Evolutionary conservation across 2,797 vertebrate genomes (phyloP), one percentile per base, ranked within the genome.

Genomic region (Squalus acanthias): DNA sequence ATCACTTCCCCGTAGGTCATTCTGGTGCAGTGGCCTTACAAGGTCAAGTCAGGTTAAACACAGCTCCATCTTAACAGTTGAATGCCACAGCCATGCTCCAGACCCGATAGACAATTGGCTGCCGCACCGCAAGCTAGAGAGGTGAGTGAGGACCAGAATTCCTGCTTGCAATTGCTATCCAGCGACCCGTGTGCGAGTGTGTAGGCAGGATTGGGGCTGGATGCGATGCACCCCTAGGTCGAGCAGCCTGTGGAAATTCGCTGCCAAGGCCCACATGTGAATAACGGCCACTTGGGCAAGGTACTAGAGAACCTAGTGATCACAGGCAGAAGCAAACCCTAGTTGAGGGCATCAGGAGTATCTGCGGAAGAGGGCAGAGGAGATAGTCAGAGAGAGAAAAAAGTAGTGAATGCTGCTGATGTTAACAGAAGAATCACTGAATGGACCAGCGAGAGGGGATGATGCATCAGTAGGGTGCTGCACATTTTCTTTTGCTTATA

Each of bases 1-100:
- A n/a, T 79, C 50, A 88, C 50, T 57, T 57, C 24, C 20, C 50
- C 53, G 3, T 9, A 53, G 87, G 24, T 9, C 26, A 63, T 91
- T 63, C 26, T 91, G 63, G 88, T 13, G 12, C 57, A 10, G 50
- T 72, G 20, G 70, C 26, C 70, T 72, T 70, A 20, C 20, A 76
- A 76, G 26, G 72, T 76, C 74, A 79, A 17, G 88, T 33, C 60
- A 89, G 53, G 88, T 91, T 91, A 91, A 91, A 91, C 60, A n/a
- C 60, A 10, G 26, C 12, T 57, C 26, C 87, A 60, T 5, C 9
- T 57, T 89, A 33, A 91, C 57, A 60, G 53, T 1, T 65, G 20
- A 63, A 63, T 63, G 29, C 63, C 88, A 91, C 13, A 89, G 8
- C 26, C 26, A 60, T 33, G 53, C 26, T n/a, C 57, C 57, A 33